Evolutionary conservation across 2,888 invertebrate genomes (phyloP), one percentile per base, ranked within the genome.

Genomic region (Phortica magna): DNA sequence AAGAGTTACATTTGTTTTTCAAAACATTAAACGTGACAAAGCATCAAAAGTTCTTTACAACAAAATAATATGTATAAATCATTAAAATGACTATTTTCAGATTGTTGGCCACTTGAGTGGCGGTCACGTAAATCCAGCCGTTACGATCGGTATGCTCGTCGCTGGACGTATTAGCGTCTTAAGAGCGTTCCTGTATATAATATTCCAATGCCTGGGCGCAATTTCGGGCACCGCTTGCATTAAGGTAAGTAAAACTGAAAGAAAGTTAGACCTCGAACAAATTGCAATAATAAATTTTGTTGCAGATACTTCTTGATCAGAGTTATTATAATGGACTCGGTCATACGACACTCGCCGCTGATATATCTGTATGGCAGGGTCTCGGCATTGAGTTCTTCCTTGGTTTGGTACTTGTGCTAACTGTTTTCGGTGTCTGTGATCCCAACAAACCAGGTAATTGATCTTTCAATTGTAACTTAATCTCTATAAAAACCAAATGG

Each of bases 71-170:
- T 1, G 1, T 22, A 9, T 9, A 17, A 17, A 17, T 59, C 22
- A 6, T 14, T 17, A 2, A 59, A 59, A 43, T 43, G 43, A 43
- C 12, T 64, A 14, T 75, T 78, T 81, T 83, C 73, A 97, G 96
- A 94, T 95, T 73, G 94, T 97, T 83, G 97, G 97, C 4, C 97
- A 97, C 92, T 94, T 97, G 74, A 97, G 97, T 77, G 98, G 98
- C 2, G 97, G 96, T 10, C 98, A 98, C 92, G 93, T 98, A 79
- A 98, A 98, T 93, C 98, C 98, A 1, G 98, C 98, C 0, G 97
- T 98, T 61, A 98, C 98, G 5, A 91, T 94, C 19, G 97, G 96
- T 1, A 94, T 98, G 92, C 92, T 97, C 74, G 94, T 95, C 12
- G 94, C 95, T 9, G 96, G 98, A 9, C 95, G 96, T 87, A 95